These are phyloP conservation scores for Cephalophus harveyi DNA, from an alignment of 2,113 vertebrate species.

Conservation along the genomic window DNA sequence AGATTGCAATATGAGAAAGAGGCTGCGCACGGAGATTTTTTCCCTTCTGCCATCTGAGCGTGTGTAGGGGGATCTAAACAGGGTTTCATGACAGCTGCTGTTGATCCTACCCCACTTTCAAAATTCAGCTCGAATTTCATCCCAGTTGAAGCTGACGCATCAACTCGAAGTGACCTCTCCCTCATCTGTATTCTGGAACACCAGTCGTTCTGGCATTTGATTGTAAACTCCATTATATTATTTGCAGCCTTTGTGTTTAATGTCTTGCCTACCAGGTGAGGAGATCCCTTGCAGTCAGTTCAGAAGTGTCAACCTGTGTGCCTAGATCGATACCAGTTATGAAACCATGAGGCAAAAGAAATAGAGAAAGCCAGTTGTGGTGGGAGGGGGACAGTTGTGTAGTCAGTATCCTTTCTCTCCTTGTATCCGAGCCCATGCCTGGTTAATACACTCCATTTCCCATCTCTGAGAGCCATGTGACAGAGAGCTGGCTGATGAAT, in stretches of 20 bases:
- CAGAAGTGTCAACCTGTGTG: neutral
- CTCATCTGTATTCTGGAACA: neutral
- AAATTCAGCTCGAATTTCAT: slow-evolving; percentile 41
- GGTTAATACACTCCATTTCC: neutral
- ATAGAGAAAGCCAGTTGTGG: neutral
- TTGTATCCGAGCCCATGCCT: neutral
- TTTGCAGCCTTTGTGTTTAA: neutral
- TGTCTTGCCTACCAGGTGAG: neutral
- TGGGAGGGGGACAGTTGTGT: neutral
- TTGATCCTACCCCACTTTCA: slow-evolving; percentile 48
- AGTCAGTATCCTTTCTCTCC: neutral
- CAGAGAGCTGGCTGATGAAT: neutral
- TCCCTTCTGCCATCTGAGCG: slow-evolving; percentile 3
- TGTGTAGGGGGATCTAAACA: slow-evolving; percentile 46
- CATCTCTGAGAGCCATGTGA: neutral
- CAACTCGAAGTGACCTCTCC: neutral
- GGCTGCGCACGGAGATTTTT: neutral
- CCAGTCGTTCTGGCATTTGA: neutral
- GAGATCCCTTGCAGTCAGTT: neutral
- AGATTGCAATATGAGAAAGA: neutral
- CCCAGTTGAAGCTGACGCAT: neutral
- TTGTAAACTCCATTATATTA: neutral
- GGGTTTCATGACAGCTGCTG: slow-evolving; percentile 50
- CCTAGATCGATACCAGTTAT: neutral
- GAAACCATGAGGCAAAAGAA: neutral